phyloP scores from a whole-genome alignment of 1,140 invertebrate species.

The Tyrophagus putrescentiae region DNA sequence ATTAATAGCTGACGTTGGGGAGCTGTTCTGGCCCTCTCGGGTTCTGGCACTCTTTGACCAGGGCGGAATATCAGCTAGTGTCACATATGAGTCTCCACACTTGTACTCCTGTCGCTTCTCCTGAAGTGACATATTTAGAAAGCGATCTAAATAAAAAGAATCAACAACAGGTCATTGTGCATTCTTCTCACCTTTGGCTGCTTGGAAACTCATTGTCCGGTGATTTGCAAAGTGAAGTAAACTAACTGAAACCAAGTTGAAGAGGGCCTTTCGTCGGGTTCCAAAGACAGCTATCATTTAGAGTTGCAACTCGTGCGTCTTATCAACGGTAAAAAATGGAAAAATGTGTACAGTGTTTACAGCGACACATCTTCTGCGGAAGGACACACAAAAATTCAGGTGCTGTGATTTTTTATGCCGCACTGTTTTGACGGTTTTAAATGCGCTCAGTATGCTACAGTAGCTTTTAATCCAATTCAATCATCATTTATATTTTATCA shows the following conservation, averaged over 20 bases:
- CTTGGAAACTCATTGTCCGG: conserved; percentile 16
- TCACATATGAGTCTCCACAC: conserved; percentile 34
- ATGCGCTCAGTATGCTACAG: too few relatives aligned
- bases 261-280: background rate
- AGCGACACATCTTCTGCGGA: too few relatives aligned
- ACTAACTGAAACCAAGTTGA: background rate
- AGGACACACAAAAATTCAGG: too few relatives aligned
- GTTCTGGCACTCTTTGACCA: conserved; percentile 36
- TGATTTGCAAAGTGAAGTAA: background rate
- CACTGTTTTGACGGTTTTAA: too few relatives aligned
- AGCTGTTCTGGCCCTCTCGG: conserved; percentile 17
- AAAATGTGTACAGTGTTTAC: too few relatives aligned
- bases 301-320: too few relatives aligned
- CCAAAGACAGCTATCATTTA: too few relatives aligned
- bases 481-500: too few relatives aligned
- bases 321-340: too few relatives aligned
- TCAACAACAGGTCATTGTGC: background rate
- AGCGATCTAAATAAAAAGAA: conserved; percentile 26
- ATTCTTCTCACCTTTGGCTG: background rate
- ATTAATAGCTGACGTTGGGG: conserved; percentile 23
- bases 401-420: too few relatives aligned
- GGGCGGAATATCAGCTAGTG: conserved; percentile 40
- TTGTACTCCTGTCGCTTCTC: conserved; percentile 43
- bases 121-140: conserved; percentile 37
- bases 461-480: too few relatives aligned